Evolutionary conservation across 2,888 invertebrate species (phyloP).

Genomic region (Apodemia duryi): DNA sequence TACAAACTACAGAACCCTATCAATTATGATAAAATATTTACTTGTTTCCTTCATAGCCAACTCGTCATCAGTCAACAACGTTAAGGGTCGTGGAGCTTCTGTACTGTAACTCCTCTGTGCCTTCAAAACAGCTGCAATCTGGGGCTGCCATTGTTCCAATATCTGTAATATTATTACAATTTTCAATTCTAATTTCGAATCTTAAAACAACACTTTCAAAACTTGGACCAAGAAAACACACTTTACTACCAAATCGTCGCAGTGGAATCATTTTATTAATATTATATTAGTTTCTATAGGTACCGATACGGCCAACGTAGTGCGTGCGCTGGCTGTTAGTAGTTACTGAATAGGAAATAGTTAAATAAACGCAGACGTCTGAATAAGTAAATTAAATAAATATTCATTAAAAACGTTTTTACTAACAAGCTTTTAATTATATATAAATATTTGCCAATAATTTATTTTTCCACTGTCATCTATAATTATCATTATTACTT

Average conservation of each 20-base stretch:
- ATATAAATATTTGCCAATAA: too few relatives aligned
- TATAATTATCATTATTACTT: too few relatives aligned
- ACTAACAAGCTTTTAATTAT: too few relatives aligned
- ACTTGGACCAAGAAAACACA: constrained; percentile 37
- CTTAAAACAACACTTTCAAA: constrained; percentile 15
- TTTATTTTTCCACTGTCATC: too few relatives aligned
- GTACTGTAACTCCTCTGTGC: constrained; percentile 54
- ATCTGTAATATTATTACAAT: constrained; percentile 45
- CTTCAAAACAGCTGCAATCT: constrained; percentile 47
- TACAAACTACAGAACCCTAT: background rate
- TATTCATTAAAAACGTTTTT: too few relatives aligned
- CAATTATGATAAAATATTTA: constrained; percentile 50
- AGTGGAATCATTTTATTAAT: constrained; percentile 59
- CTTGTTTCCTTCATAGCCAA: constrained; percentile 94
- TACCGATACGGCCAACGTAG: constrained; percentile 40
- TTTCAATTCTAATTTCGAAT: constrained; percentile 28
- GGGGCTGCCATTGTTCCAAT: constrained; percentile 70
- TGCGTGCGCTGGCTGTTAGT: constrained; percentile 37
- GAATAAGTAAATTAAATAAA: background rate
- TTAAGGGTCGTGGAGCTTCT: constrained; percentile 82
- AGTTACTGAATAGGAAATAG: background rate
- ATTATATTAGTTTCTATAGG: constrained; percentile 34
- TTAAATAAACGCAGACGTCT: background rate
- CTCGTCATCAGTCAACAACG: constrained; percentile 93
- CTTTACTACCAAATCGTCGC: constrained; percentile 70